A percentile compares a stretch with the other conserved stretches of the same genome.
Evolutionary conservation across 2,888 invertebrate genomes (phyloP).

Genomic region (Agrochola circellaris): DNA sequence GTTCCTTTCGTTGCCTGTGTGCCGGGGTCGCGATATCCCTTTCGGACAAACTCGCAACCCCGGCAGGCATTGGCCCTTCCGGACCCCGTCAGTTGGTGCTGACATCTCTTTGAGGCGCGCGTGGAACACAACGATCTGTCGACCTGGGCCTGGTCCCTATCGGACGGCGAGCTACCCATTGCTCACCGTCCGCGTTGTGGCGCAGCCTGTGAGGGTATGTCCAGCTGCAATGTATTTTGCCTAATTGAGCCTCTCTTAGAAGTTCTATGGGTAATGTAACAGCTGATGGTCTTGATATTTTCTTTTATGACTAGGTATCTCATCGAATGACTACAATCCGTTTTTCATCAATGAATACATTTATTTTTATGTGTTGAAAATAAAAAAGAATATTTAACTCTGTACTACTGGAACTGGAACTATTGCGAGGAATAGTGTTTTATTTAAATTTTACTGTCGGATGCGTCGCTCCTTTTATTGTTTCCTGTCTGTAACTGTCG

Average conservation of each 20-base stretch:
- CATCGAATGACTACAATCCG: not conserved
- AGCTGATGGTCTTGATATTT: not conserved
- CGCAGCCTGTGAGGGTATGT: too few relatives aligned
- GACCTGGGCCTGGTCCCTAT: too few relatives aligned
- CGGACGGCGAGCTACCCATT: too few relatives aligned
- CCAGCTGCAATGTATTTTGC: too few relatives aligned
- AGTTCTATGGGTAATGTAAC: not conserved
- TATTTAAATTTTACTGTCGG: conserved; percentile 67
- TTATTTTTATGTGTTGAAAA: conserved; percentile 5
- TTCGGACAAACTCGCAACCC: too few relatives aligned
- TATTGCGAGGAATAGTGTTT: conserved; percentile 56
- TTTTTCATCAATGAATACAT: not conserved
- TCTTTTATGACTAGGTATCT: not conserved
- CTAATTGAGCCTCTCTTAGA: not conserved
- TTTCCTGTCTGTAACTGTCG: conserved; percentile 60
- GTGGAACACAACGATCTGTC: too few relatives aligned
- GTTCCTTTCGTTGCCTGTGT: too few relatives aligned
- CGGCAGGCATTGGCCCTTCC: too few relatives aligned
- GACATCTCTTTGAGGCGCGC: too few relatives aligned
- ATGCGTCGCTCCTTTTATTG: conserved; percentile 60
- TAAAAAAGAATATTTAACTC: conserved; percentile 18
- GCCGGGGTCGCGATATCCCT: too few relatives aligned
- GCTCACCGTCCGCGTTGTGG: too few relatives aligned
- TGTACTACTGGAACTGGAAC: conserved; percentile 20
- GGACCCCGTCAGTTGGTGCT: too few relatives aligned